Percentiles rank a stretch among this genome's conserved stretches.
phyloP scores from a whole-genome alignment of 1,140 invertebrate genomes.

The Phenacoccus solenopsis region DNA sequence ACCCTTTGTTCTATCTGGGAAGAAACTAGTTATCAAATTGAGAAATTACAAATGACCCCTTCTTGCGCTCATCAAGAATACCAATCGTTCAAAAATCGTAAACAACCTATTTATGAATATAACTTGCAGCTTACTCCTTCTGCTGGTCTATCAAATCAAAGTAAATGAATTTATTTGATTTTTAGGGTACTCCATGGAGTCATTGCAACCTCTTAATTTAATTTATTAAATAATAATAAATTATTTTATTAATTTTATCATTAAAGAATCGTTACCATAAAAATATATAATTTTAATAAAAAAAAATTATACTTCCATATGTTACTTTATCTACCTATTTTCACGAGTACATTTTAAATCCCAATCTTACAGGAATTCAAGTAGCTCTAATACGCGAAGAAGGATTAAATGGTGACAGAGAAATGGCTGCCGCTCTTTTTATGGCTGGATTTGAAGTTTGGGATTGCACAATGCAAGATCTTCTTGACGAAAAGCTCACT shows the following conservation, averaged over 20 bases:
- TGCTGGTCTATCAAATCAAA: slow-evolving; percentile 29
- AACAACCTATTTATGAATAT: slow-evolving; percentile 43
- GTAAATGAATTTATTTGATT: not conserved
- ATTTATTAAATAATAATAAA: too few relatives aligned
- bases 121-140: slow-evolving; percentile 53
- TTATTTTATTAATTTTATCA: too few relatives aligned
- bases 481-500: slow-evolving; percentile 51
- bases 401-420: slow-evolving; percentile 91
- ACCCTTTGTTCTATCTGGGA: slow-evolving; percentile 77
- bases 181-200: too few relatives aligned
- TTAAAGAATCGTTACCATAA: too few relatives aligned
- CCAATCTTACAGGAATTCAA: slow-evolving; percentile 39
- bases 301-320: not conserved
- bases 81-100: slow-evolving; percentile 40
- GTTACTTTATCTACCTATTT: not conserved
- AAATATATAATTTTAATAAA: too few relatives aligned
- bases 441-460: slow-evolving; percentile 85
- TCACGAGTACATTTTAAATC: slow-evolving; percentile 9
- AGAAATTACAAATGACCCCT: slow-evolving; percentile 66
- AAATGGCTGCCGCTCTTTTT: slow-evolving; percentile 90
- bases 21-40: slow-evolving; percentile 84
- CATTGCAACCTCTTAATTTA: too few relatives aligned
- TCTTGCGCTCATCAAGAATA: slow-evolving; percentile 70
- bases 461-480: slow-evolving; percentile 85
- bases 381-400: slow-evolving; percentile 92